Evolutionary conservation across 2,888 invertebrate genomes (phyloP).

Genomic region (Leptinotarsa haldemani): DNA sequence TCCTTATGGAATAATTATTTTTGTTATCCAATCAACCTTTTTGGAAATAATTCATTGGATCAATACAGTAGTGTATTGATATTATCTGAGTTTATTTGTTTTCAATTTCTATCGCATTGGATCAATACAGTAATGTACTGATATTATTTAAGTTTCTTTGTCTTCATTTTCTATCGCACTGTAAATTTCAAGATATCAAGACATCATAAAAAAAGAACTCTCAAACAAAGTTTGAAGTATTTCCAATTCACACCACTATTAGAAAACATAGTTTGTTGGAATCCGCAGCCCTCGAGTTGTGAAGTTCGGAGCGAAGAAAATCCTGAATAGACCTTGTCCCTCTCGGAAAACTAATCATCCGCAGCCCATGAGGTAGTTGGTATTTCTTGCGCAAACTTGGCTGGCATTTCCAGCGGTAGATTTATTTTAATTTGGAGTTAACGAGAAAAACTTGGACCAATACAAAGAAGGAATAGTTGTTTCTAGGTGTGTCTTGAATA

Average conservation of each 20-base stretch:
- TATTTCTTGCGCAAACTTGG: slow-evolving; percentile 42
- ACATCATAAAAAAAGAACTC: too few species aligned
- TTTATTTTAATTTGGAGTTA: slow-evolving; percentile 64
- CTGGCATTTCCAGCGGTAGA: slow-evolving; percentile 56
- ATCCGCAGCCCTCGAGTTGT: neutral
- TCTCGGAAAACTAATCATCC: slow-evolving; percentile 33
- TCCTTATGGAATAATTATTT: too few species aligned
- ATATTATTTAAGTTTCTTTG: too few species aligned
- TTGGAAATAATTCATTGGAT: too few species aligned
- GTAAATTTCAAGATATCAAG: too few species aligned
- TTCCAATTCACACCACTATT: neutral
- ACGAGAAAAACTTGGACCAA: slow-evolving; percentile 61
- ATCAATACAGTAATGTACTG: too few species aligned
- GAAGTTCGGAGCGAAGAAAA: neutral
- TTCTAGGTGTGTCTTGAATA: slow-evolving; percentile 59
- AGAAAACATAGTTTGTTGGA: neutral
- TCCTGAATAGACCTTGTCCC: slow-evolving; percentile 19
- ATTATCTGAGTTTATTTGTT: too few species aligned
- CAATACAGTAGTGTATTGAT: too few species aligned
- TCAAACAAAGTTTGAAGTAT: neutral
- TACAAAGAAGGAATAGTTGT: slow-evolving; percentile 56
- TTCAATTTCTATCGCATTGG: too few species aligned
- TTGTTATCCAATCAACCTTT: too few species aligned
- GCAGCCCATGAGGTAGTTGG: slow-evolving; percentile 41
- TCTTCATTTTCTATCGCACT: too few species aligned